phyloP scores from a whole-genome alignment of 2,888 invertebrate species.

The Mycalesis mineus region DNA sequence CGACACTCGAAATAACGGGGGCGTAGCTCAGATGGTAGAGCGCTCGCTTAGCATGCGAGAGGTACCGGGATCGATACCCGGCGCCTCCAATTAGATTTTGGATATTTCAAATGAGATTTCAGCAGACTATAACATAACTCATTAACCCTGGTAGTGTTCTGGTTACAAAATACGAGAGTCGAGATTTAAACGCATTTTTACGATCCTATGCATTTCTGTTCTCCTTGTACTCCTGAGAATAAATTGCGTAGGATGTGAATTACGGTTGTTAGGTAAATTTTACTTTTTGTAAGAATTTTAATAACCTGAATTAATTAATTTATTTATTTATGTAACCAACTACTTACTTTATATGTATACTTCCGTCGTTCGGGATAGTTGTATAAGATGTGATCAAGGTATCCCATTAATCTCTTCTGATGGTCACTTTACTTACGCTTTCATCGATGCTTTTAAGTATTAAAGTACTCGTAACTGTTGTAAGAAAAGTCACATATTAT shows the following conservation, averaged over 20 bases:
- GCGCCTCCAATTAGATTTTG: conserved; percentile 55
- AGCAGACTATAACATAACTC: neutral
- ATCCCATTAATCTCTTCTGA: too few relatives aligned
- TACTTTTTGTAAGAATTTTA: too few relatives aligned
- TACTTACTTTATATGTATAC: too few relatives aligned
- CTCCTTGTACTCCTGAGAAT: neutral
- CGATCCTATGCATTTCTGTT: neutral
- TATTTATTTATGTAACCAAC: too few relatives aligned
- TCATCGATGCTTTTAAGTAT: too few relatives aligned
- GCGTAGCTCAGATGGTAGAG: conserved; percentile 79
- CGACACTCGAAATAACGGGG: conserved; percentile 38
- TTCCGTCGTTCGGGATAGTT: too few relatives aligned
- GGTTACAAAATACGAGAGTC: neutral
- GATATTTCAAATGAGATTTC: neutral
- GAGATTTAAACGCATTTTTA: neutral
- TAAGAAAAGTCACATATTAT: too few relatives aligned
- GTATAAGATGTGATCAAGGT: too few relatives aligned
- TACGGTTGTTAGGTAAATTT: neutral
- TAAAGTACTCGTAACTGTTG: too few relatives aligned
- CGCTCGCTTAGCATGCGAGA: conserved; percentile 79
- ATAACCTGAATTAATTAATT: too few relatives aligned
- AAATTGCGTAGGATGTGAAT: neutral
- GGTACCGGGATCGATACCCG: conserved; percentile 79
- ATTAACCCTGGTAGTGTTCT: neutral
- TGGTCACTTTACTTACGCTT: too few relatives aligned